These are phyloP conservation scores for Erebia epiphron DNA, from an alignment of 2,888 invertebrate genomes.

Conservation along the genomic window DNA sequence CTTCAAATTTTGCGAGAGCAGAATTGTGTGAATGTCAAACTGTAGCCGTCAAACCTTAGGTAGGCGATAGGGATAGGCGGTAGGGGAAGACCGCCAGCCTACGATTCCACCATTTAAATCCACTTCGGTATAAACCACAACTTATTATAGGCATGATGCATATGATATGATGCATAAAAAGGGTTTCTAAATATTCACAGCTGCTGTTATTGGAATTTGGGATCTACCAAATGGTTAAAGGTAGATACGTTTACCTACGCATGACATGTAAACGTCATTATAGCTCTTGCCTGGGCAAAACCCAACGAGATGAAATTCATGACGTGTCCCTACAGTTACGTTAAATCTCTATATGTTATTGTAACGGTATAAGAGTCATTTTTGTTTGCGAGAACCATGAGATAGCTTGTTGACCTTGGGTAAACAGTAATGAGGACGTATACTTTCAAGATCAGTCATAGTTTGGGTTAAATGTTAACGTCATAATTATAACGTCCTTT, in stretches of 20 bases:
- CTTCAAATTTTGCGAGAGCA: too few species aligned
- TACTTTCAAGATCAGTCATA: constrained; percentile 23
- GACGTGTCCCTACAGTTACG: constrained; percentile 22
- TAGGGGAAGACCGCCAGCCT: too few species aligned
- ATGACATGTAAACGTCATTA: constrained; percentile 17
- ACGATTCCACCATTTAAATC: too few species aligned
- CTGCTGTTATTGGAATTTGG: neutral
- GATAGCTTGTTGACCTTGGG: constrained; percentile 17
- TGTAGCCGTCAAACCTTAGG: too few species aligned
- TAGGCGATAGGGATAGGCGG: too few species aligned
- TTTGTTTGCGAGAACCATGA: neutral
- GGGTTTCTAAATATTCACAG: neutral
- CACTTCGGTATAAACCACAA: too few species aligned
- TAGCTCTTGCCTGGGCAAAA: constrained; percentile 26
- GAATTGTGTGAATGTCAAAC: too few species aligned
- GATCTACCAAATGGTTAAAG: neutral
- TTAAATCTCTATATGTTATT: constrained; percentile 3
- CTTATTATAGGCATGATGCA: too few species aligned
- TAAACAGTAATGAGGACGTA: constrained; percentile 23
- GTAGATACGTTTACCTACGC: constrained; percentile 3
- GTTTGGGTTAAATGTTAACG: constrained; percentile 21
- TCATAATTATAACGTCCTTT: constrained; percentile 18
- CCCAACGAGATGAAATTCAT: constrained; percentile 27
- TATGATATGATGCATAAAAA: neutral
- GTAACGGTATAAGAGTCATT: constrained; percentile 4